Evolutionary conservation across 2,797 vertebrate genomes (phyloP), one percentile per base, ranked within the genome.

Genomic region (Manis crassicaudata): DNA sequence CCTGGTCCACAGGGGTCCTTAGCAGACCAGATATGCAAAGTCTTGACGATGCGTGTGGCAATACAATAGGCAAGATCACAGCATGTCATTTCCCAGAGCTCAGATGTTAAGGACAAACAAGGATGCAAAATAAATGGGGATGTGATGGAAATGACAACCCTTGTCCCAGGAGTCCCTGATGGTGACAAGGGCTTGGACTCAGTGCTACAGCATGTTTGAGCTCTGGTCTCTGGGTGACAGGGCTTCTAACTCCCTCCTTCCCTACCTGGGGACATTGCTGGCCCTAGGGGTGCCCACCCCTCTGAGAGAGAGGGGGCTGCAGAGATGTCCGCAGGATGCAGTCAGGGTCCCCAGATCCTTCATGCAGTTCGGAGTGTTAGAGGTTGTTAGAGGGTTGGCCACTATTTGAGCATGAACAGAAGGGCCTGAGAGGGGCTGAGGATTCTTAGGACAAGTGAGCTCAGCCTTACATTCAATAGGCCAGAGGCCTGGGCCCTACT

Each of bases 41-140:
- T 32, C 52, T 62, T 12, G 0, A n/a, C n/a, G 4, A 2, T 3
- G 7, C 0, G 0, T 43, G 58, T 68, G 76, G 21, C 17, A 3
- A 9, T 7, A 2, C 17, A 3, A 9, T 7, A 2, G 62, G 16
- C 1, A 6, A 62, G 76, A 17, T 35, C 62, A 18, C 3, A 2
- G 58, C 7, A 0, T 7, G 6, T 91, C 75, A 50, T 17, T 23
- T 58, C 43, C 27, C 6, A 0, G 89, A 27, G 46, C 52, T 52
- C 77, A 37, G n/a, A 20, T 4, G 10, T 37, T 21, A 27, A 62
- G 76, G 58, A 60, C 21, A 14, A 60, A 27, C 10, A 17, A 4
- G n/a, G 11, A 46, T 32, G 25, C 37, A 25, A n/a, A 56, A 37
- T 37, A 29, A 35, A 8, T 12, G 68, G 50, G 72, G 60, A 88